phyloP scores from a whole-genome alignment of 37 sponge, comb jelly and placozoan species.

The Ianthella basta region DNA sequence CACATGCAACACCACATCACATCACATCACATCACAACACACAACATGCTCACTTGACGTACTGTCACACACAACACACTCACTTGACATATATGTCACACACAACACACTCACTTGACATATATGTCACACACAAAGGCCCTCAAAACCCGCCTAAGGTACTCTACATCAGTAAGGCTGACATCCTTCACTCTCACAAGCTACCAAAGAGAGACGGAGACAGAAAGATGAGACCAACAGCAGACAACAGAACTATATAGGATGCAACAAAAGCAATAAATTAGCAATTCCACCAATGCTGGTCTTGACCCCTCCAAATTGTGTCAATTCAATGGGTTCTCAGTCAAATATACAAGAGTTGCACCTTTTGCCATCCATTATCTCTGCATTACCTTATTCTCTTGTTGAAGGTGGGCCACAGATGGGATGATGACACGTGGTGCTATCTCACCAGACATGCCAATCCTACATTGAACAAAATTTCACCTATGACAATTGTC shows the following conservation, averaged over 20 bases:
- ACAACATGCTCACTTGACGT: background rate
- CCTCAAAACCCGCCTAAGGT: conserved; percentile 65
- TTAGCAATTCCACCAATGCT: too few species aligned
- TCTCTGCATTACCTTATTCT: conserved; percentile 17
- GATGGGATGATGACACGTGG: conserved; percentile 70
- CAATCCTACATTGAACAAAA: conserved; percentile 63
- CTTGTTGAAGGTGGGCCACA: conserved; percentile 13
- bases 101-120: conserved; percentile 62
- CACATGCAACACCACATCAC: background rate
- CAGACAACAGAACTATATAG: background rate
- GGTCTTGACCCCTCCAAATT: too few species aligned
- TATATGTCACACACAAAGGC: conserved; percentile 74
- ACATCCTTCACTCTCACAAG: conserved; percentile 15
- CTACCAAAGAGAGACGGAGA: background rate
- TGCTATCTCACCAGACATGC: conserved; percentile 77
- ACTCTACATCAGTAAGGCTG: conserved; percentile 35
- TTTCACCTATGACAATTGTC: too few species aligned
- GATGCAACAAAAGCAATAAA: too few species aligned
- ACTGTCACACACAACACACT: background rate
- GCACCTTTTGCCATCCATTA: background rate
- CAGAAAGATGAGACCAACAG: background rate
- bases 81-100: background rate
- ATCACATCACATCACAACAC: background rate
- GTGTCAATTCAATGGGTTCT: too few species aligned
- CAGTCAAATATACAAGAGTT: too few species aligned